These are phyloP conservation scores for Coleophora flavipennella DNA, from an alignment of 2,888 invertebrate species.

Conservation along the genomic window DNA sequence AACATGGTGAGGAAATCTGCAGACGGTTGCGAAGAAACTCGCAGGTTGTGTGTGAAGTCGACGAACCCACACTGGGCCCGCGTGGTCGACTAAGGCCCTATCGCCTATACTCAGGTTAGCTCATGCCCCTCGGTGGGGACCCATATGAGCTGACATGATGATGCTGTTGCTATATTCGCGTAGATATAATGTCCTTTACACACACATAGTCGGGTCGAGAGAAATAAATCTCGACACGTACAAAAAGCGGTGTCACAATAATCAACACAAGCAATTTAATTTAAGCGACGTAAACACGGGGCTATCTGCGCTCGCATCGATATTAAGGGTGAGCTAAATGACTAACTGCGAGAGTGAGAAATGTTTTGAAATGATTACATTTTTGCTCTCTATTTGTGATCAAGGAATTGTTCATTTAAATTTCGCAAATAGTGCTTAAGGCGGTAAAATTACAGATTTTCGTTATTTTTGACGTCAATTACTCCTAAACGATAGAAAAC, in stretches of 20 bases:
- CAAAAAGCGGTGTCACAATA: constrained; percentile 60
- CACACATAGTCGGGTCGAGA: constrained; percentile 21
- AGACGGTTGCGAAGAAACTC: too few species aligned
- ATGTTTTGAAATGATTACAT: constrained; percentile 59
- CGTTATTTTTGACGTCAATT: too few species aligned
- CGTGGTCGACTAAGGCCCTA: too few species aligned
- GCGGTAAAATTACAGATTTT: too few species aligned
- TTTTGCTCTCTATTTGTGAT: constrained; percentile 56
- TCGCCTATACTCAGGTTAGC: too few species aligned
- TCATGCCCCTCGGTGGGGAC: too few species aligned
- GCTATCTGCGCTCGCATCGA: constrained; percentile 64
- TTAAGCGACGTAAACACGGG: constrained; percentile 64
- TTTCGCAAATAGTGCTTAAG: constrained; percentile 20
- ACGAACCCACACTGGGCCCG: too few species aligned
- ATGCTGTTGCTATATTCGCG: not conserved
- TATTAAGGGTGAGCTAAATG: constrained; percentile 66
- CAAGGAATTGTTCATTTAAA: constrained; percentile 50
- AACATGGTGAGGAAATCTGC: too few species aligned
- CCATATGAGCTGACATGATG: too few species aligned
- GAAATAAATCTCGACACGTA: constrained; percentile 49
- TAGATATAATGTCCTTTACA: constrained; percentile 9
- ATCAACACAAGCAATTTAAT: constrained; percentile 65
- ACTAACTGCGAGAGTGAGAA: constrained; percentile 61
- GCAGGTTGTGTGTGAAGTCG: too few species aligned
- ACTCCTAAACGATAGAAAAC: too few species aligned